phyloP scores from a whole-genome alignment of 2,113 vertebrate species.

The Syngnathoides biaculeatus region DNA sequence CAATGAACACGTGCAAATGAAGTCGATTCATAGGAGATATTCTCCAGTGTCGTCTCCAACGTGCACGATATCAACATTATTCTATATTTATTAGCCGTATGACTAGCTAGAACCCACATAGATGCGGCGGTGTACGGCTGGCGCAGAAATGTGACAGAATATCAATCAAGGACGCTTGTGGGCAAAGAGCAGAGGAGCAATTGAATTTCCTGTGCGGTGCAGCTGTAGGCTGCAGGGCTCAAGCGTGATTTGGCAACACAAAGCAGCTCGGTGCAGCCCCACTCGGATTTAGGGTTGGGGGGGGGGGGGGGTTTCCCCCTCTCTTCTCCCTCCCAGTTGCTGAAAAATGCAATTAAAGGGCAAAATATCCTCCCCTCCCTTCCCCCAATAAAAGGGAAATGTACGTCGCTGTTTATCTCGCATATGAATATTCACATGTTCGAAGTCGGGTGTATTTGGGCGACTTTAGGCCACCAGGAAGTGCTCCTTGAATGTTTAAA shows the following conservation, averaged over 20 bases:
- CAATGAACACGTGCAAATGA: too few species aligned
- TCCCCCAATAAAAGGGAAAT: background rate
- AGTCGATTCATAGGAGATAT: too few species aligned
- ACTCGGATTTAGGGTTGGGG: background rate
- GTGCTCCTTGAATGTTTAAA: conserved; percentile 30
- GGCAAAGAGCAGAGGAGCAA: background rate
- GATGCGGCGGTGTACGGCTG: too few species aligned
- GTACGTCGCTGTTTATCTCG: background rate
- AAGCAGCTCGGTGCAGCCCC: conserved; percentile 3
- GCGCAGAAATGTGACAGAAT: background rate
- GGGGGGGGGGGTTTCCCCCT: too few species aligned
- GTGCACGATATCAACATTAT: too few species aligned
- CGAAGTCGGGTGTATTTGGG: conserved; percentile 1
- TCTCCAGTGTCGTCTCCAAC: too few species aligned
- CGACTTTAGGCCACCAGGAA: conserved; percentile 18
- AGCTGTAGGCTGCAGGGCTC: background rate
- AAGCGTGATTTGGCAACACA: conserved; percentile 9
- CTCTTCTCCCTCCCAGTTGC: background rate
- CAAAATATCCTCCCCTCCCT: background rate
- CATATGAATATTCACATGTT: conserved; percentile 3
- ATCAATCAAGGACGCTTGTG: background rate
- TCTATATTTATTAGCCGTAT: too few species aligned
- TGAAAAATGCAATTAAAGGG: conserved; percentile 12
- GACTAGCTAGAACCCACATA: background rate
- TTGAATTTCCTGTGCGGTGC: conserved; percentile 5